These are phyloP conservation scores for Tipula helvola DNA, from an alignment of 2,888 invertebrate species.

Conservation along the genomic window DNA sequence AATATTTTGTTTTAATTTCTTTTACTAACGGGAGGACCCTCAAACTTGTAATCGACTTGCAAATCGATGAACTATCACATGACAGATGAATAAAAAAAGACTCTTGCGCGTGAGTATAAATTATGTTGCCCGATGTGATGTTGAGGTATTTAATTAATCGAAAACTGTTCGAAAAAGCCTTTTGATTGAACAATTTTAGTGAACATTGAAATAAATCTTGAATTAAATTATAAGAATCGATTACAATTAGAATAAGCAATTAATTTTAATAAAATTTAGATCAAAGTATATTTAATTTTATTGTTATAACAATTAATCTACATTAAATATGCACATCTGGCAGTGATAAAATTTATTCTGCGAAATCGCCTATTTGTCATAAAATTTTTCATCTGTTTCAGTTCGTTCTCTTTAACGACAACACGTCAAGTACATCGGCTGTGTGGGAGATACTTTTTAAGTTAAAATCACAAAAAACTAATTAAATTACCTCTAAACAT, in stretches of 20 bases:
- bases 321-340: neutral
- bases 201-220: neutral
- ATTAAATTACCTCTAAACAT: neutral
- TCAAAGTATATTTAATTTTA: neutral
- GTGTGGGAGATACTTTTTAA: neutral
- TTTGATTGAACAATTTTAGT: neutral
- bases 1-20: neutral
- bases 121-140: neutral
- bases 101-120: constrained; percentile 8
- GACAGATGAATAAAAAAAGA: neutral
- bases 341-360: neutral
- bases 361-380: neutral
- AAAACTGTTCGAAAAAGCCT: neutral
- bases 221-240: neutral
- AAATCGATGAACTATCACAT: neutral
- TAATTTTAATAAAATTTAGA: neutral
- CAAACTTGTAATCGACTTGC: neutral
- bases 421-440: neutral
- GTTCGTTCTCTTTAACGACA: neutral
- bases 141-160: neutral
- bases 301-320: neutral
- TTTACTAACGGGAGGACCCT: neutral
- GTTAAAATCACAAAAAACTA: neutral
- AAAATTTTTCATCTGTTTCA: neutral
- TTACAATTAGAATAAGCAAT: neutral